Conservation (phyloP, 2,797 vertebrate genomes). For the Delichon dasypus region DNA sequence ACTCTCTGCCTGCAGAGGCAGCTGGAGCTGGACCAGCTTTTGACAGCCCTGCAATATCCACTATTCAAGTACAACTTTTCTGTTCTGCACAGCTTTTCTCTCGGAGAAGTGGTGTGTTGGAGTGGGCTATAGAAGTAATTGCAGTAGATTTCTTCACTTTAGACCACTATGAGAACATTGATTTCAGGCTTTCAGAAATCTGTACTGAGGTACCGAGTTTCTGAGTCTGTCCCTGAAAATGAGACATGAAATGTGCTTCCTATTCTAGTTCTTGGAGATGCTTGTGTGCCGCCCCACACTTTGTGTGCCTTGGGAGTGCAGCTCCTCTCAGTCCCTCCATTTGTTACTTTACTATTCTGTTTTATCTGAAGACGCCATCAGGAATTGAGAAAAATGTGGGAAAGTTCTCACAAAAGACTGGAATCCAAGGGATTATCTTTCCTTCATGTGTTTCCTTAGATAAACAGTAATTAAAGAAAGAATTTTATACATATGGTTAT, state of each 20-base stretch:
- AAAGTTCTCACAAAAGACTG: neutral
- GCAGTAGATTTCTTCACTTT: neutral
- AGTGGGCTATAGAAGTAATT: neutral
- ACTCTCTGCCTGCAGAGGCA: neutral
- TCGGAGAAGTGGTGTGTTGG: neutral
- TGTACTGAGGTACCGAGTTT: neutral
- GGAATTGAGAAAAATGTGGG: neutral
- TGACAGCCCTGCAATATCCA: neutral
- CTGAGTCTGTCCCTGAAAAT: neutral
- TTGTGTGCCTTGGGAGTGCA: neutral
- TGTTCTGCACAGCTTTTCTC: neutral
- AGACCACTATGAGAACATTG: fast-evolving
- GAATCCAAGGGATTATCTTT: neutral
- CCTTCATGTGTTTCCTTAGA: neutral
- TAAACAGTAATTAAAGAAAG: neutral
- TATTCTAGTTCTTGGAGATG: neutral
- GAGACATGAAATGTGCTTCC: neutral
- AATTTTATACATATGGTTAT: neutral
- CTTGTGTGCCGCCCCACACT: fast-evolving
- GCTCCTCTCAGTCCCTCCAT: neutral
- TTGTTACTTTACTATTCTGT: neutral
- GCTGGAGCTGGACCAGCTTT: neutral
- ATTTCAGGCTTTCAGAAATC: neutral
- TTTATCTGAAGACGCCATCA: neutral
- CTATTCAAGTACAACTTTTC: neutral